These are phyloP conservation scores for Onthophagus sagittarius DNA, from an alignment of 2,888 invertebrate genomes.

Conservation along the genomic window DNA sequence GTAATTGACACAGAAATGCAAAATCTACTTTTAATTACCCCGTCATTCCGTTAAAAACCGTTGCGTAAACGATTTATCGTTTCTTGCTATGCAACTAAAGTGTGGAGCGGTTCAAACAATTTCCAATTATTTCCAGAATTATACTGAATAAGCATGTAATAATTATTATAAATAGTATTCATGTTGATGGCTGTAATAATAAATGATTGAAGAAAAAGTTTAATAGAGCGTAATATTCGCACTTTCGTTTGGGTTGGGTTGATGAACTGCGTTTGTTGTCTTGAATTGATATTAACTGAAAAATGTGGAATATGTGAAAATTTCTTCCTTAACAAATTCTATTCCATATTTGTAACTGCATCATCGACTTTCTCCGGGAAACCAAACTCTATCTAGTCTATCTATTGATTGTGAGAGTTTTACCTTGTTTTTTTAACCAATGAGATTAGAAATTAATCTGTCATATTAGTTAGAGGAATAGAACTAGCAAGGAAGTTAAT, in stretches of 20 bases:
- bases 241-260: neutral
- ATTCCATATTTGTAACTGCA: neutral
- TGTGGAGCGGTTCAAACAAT: neutral
- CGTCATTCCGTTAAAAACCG: neutral
- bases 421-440: too few relatives aligned
- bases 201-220: neutral
- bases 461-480: too few relatives aligned
- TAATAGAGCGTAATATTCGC: neutral
- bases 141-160: neutral
- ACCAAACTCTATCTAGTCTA: too few relatives aligned
- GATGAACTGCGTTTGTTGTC: neutral
- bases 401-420: too few relatives aligned
- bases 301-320: too few relatives aligned
- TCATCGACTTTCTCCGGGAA: neutral
- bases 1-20: neutral
- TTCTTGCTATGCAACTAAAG: too few relatives aligned
- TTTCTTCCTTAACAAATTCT: neutral
- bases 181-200: neutral
- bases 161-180: neutral
- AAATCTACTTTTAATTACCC: neutral
- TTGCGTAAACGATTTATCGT: neutral
- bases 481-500: too few relatives aligned
- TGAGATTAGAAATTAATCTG: too few relatives aligned
- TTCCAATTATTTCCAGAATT: neutral
- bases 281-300: too few relatives aligned